These are phyloP conservation scores for Tenthredo notha DNA, from an alignment of 2,888 invertebrate genomes.

Conservation along the genomic window DNA sequence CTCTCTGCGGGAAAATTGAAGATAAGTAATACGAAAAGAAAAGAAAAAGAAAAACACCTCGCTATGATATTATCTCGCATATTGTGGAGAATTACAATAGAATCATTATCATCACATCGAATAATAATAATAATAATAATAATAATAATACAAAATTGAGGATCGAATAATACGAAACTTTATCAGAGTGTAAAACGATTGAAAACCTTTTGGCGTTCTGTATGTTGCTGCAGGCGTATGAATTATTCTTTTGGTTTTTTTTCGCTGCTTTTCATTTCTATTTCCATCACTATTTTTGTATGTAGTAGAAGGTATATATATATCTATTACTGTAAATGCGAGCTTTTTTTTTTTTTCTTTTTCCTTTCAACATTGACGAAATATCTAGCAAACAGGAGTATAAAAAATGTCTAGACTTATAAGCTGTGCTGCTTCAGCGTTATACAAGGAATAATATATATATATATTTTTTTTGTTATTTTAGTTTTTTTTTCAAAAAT, in stretches of 20 bases:
- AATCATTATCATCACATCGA: background rate
- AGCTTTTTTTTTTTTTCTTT: too few species aligned
- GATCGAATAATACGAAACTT: background rate
- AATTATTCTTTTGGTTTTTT: background rate
- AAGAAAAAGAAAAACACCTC: background rate
- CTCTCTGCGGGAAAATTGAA: background rate
- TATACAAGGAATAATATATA: too few species aligned
- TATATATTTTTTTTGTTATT: too few species aligned
- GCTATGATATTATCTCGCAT: background rate
- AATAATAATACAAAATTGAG: background rate
- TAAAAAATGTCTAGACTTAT: conserved; percentile 40
- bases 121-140: background rate
- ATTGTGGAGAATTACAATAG: background rate
- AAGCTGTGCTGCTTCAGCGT: background rate
- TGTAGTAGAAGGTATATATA: too few species aligned
- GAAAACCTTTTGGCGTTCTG: background rate
- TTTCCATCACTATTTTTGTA: background rate
- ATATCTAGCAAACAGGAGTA: conserved; percentile 21
- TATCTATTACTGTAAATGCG: too few species aligned
- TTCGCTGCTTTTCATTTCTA: background rate
- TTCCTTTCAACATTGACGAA: background rate
- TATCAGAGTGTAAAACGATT: background rate
- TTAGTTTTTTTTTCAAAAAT: too few species aligned
- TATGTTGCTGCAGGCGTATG: background rate
- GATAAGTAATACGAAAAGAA: background rate